Evolutionary conservation across 2,113 vertebrate species (phyloP).

Genomic region (Menura novaehollandiae): DNA sequence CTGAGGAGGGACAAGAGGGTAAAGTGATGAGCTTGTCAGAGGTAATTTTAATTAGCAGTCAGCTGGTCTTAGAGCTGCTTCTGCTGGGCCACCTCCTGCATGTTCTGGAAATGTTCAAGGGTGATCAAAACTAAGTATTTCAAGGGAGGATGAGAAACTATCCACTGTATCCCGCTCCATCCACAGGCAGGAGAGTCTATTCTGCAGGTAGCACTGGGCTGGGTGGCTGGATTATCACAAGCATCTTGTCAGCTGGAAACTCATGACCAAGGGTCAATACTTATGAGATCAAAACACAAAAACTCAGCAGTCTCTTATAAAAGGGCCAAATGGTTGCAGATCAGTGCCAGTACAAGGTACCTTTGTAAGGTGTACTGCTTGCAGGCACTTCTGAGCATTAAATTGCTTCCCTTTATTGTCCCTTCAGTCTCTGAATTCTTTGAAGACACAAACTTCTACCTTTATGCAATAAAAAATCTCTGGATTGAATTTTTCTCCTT

Average conservation of each 20-base stretch:
- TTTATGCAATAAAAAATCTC: not conserved
- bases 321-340: not conserved
- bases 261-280: not conserved
- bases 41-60: not conserved
- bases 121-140: not conserved
- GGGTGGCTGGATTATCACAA: not conserved
- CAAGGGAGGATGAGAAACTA: not conserved
- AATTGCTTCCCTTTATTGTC: not conserved
- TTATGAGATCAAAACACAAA: not conserved
- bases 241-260: not conserved
- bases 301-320: not conserved
- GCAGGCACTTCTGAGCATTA: not conserved
- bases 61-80: not conserved
- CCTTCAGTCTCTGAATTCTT: not conserved
- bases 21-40: not conserved
- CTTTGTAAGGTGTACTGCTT: not conserved
- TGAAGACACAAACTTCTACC: not conserved
- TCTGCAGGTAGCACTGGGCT: not conserved
- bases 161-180: not conserved
- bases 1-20: not conserved
- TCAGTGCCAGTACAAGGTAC: not conserved
- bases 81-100: not conserved
- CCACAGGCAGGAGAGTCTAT: not conserved
- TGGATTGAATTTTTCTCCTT: not conserved
- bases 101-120: not conserved